These are phyloP conservation scores for Labeo rohita DNA, from an alignment of 2,113 vertebrate genomes.

Conservation along the genomic window DNA sequence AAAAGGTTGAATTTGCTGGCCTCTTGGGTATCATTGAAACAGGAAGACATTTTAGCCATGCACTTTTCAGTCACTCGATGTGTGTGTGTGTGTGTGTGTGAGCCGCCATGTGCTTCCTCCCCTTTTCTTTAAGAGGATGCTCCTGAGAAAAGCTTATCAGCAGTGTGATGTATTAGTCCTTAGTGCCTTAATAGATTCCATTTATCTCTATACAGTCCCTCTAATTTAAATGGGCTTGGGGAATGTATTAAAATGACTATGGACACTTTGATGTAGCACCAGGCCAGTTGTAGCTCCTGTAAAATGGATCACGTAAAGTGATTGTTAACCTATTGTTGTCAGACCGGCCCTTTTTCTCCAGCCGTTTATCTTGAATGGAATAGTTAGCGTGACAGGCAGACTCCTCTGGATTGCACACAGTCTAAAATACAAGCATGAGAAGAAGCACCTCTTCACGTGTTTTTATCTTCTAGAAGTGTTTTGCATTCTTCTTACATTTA, in stretches of 20 bases:
- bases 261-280: conserved; percentile 72
- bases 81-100: conserved; percentile 14
- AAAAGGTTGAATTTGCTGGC: conserved; percentile 71
- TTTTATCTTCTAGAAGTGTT: neutral
- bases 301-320: conserved; percentile 67
- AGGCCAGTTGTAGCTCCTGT: conserved; percentile 50
- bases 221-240: conserved; percentile 71
- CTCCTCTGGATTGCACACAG: conserved; percentile 66
- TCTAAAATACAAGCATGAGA: conserved; percentile 32
- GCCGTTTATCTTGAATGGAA: conserved; percentile 70
- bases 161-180: conserved; percentile 73
- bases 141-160: conserved; percentile 70
- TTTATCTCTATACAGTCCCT: conserved; percentile 75
- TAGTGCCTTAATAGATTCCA: conserved; percentile 74
- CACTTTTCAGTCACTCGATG: conserved; percentile 44
- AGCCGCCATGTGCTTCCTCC: conserved; percentile 40
- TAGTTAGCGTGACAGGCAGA: conserved; percentile 35
- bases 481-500: no score
- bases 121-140: conserved; percentile 59
- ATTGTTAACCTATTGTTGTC: conserved; percentile 75
- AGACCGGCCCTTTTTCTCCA: conserved; percentile 63
- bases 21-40: conserved; percentile 66
- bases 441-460: neutral
- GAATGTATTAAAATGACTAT: conserved; percentile 72
- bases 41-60: conserved; percentile 70